These are phyloP conservation scores for Platygyra sinensis DNA, from an alignment of 64 coral and sea anemone species.

Conservation along the genomic window DNA sequence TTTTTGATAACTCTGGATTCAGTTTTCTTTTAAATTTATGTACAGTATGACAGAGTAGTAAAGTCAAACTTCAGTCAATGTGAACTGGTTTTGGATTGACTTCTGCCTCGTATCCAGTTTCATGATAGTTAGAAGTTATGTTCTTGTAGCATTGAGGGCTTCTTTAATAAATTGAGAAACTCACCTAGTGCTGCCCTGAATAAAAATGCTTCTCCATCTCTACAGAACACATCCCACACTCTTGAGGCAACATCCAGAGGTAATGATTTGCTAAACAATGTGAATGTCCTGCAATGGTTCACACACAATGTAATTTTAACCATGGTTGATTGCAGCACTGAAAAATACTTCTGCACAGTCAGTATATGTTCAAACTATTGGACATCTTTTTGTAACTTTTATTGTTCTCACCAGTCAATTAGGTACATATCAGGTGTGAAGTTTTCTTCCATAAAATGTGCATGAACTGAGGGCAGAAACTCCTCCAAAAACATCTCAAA, in stretches of 20 bases:
- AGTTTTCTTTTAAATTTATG: too few species aligned
- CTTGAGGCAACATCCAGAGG: conserved; percentile 87
- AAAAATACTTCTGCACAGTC: too few species aligned
- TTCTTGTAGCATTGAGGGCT: too few species aligned
- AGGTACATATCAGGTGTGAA: conserved; percentile 96
- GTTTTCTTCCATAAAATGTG: conserved; percentile 81
- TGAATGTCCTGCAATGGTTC: conserved; percentile 82
- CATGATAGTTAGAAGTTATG: too few species aligned
- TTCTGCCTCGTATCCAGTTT: too few species aligned
- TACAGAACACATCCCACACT: conserved; percentile 99
- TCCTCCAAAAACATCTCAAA: conserved; percentile 96
- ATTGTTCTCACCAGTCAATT: conserved; percentile 87
- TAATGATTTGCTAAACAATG: conserved; percentile 94
- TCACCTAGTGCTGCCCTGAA: conserved; percentile 97
- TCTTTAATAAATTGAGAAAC: neutral
- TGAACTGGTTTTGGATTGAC: too few species aligned
- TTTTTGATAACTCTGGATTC: too few species aligned
- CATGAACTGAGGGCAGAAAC: conserved; percentile 72
- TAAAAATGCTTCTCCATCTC: conserved; percentile 96
- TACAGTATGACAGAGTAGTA: too few species aligned
- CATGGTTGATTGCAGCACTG: too few species aligned
- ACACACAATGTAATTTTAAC: neutral
- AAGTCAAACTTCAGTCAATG: too few species aligned
- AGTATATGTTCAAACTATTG: too few species aligned
- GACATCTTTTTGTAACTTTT: too few species aligned